Conservation (phyloP, 2,797 vertebrate species). For the Crenichthys baileyi region DNA sequence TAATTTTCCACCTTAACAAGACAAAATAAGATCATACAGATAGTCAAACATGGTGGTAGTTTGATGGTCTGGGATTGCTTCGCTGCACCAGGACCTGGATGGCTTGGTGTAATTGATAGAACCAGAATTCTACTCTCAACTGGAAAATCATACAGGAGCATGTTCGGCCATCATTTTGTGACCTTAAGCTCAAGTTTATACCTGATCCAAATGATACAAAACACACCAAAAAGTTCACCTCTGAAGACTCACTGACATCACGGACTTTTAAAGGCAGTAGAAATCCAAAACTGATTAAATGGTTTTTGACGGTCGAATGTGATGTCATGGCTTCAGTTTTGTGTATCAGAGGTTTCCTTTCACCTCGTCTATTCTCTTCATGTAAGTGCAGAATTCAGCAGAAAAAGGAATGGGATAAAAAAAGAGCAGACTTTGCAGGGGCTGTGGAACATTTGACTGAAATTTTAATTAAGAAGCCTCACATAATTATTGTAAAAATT, state of each 20-base stretch:
- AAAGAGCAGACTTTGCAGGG: neutral
- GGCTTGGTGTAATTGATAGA: neutral
- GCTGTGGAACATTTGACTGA: slow-evolving; percentile 5
- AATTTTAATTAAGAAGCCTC: neutral
- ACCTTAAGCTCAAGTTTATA: no score
- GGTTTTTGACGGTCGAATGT: neutral
- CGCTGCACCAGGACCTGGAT: neutral
- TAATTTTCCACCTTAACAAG: neutral
- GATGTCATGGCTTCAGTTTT: neutral
- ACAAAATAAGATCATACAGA: neutral
- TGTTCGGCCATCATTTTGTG: no score
- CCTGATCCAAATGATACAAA: no score
- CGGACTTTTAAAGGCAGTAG: neutral
- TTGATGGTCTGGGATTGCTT: neutral
- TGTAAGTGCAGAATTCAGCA: neutral
- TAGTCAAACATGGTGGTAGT: neutral
- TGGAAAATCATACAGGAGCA: neutral
- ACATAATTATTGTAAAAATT: neutral
- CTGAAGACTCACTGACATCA: no score
- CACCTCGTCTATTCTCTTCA: neutral
- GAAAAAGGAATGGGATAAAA: neutral
- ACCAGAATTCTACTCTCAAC: neutral
- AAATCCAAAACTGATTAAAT: neutral
- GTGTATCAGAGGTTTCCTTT: neutral
- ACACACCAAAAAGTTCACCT: no score